Conservation (phyloP, 1,140 invertebrate genomes). For the Pseudomyrmex cubaensis region DNA sequence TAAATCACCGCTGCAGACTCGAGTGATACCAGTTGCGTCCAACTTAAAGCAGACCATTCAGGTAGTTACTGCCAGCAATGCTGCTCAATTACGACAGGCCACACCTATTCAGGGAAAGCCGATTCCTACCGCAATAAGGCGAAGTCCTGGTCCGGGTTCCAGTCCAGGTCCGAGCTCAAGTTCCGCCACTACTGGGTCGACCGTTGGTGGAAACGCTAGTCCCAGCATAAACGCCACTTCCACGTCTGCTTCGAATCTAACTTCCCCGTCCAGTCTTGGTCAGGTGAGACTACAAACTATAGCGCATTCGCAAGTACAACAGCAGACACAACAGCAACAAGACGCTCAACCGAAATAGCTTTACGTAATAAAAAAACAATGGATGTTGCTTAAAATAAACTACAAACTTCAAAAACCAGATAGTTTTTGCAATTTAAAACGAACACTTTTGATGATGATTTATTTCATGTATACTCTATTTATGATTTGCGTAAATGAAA, state of each 20-base stretch:
- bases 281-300: conserved; percentile 83
- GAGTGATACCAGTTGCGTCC: conserved; percentile 85
- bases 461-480: neutral
- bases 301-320: conserved; percentile 75
- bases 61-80: conserved; percentile 83
- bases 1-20: conserved; percentile 83
- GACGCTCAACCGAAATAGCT: conserved; percentile 74
- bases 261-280: conserved; percentile 44
- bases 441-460: neutral
- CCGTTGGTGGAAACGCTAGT: neutral
- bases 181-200: neutral
- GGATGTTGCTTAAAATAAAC: conserved; percentile 7
- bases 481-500: neutral
- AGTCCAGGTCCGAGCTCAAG: neutral
- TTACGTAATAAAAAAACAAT: neutral
- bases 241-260: neutral
- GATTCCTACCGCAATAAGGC: conserved; percentile 77
- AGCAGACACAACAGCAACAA: conserved; percentile 73
- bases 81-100: conserved; percentile 79
- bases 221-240: neutral
- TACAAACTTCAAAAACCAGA: conserved; percentile 19
- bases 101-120: conserved; percentile 81
- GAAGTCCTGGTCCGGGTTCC: conserved; percentile 79
- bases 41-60: conserved; percentile 87
- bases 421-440: neutral